Evolutionary conservation across 2,113 vertebrate genomes (phyloP), one percentile per base, ranked within the genome.

Genomic region (Thomomys bottae): DNA sequence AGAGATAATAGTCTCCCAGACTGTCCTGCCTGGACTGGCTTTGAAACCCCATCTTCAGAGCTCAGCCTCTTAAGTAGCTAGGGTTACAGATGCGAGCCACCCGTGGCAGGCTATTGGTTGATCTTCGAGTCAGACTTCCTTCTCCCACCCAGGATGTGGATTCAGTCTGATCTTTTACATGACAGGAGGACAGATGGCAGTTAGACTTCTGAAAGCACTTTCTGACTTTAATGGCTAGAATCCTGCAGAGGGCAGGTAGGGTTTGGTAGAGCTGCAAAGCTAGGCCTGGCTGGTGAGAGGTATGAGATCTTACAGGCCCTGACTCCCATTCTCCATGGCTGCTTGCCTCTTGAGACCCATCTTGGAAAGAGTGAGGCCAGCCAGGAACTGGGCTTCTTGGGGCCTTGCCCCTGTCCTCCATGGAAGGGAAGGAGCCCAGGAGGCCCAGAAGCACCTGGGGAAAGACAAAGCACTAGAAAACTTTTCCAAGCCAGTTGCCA

Each of bases 321-420:
- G 34, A 23, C 42, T 66, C 26, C 42, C 70, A 92, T n/a, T 20
- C 49, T 94, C 64, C 1, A 0, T 3, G 49, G 93, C 21, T 26
- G 32, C 73, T n/a, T 7, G 42, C 38, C 82, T 40, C 89, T 20
- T 34, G 90, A 79, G 93, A 70, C 71, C 30, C 70, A 30, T 73
- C 59, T 96, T 0, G 26, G 94, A 96, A 94, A 96, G 86, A 94
- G 73, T 90, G 90, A 95, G 72, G 86, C 59, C 42, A 85, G 63
- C 32, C 70, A 40, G 71, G 83, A 64, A 32, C 18, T 30, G 1
- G 21, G 34, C 63, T 91, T 90, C 76, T 59, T 17, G 38, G 70
- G 87, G 67, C 34, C 73, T 32, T 0, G 1, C 81, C 73, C 75
- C 38, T 85, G n/a, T 23, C 30, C 64, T 72, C 42, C 67, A 30